phyloP scores from a whole-genome alignment of 2,888 invertebrate species.

The Sminthurides aquaticus region DNA sequence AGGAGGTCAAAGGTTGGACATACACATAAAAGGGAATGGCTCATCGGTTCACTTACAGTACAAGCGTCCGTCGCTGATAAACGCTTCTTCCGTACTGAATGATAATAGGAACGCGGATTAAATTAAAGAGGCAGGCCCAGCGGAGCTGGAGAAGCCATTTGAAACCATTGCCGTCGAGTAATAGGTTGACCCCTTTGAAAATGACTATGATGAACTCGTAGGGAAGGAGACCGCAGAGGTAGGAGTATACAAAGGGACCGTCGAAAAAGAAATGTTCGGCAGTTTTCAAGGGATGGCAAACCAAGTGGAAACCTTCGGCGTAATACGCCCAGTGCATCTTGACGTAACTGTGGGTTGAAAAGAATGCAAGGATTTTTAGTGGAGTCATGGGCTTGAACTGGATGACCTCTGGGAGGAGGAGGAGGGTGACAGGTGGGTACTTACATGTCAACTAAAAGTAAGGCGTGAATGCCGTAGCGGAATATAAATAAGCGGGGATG shows the following conservation, averaged over 20 bases:
- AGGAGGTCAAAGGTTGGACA: no score
- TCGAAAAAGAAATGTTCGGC: slow-evolving; percentile 28
- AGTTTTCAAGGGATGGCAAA: slow-evolving; percentile 36
- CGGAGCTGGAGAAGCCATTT: slow-evolving; percentile 32
- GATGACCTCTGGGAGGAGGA: background rate
- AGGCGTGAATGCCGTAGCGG: background rate
- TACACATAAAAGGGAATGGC: no score
- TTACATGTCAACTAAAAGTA: slow-evolving; percentile 31
- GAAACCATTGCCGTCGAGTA: slow-evolving; percentile 26
- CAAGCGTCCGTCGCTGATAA: no score
- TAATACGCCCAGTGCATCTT: slow-evolving; percentile 40
- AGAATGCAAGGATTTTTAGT: background rate
- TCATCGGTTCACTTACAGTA: no score
- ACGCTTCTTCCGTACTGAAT: slow-evolving; percentile 27
- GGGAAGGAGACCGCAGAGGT: slow-evolving; percentile 21
- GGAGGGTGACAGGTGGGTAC: background rate
- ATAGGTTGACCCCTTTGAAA: slow-evolving; percentile 20
- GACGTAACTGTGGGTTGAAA: slow-evolving; percentile 26
- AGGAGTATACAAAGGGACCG: slow-evolving; percentile 26
- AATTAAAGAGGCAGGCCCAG: slow-evolving; percentile 29
- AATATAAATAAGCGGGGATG: background rate
- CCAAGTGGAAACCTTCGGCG: slow-evolving; percentile 26
- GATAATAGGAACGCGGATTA: slow-evolving; percentile 30
- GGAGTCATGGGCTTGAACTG: background rate
- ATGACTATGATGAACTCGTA: slow-evolving; percentile 27